Evolutionary conservation across 2,888 invertebrate genomes (phyloP).

Genomic region (Scaptomyza reducta): DNA sequence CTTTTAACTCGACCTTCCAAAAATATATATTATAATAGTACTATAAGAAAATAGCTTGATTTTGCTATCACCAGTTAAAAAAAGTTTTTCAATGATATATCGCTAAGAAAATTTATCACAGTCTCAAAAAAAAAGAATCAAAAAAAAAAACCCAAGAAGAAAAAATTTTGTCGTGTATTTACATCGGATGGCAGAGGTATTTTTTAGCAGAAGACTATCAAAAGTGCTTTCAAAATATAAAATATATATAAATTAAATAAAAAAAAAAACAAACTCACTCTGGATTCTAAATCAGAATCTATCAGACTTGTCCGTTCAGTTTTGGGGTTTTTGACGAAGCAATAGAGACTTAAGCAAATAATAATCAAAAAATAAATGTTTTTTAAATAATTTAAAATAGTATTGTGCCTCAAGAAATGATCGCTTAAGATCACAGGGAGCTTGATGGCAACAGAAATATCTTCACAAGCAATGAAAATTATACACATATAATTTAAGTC

Average conservation of each 20-base stretch:
- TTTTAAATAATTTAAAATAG: slow-evolving; percentile 5
- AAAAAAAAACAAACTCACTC: slow-evolving; percentile 9
- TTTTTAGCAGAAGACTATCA: slow-evolving; percentile 14
- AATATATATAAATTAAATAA: not conserved
- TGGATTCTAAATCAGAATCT: slow-evolving; percentile 18
- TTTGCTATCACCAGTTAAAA: slow-evolving; percentile 4
- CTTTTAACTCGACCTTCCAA: slow-evolving; percentile 23
- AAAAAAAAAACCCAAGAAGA: not conserved
- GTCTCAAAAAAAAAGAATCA: not conserved
- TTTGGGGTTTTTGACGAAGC: slow-evolving; percentile 8
- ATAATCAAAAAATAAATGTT: not conserved
- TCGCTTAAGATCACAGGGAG: slow-evolving; percentile 11
- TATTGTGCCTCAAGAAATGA: slow-evolving; percentile 15
- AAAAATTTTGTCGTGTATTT: slow-evolving; percentile 9
- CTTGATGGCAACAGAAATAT: slow-evolving; percentile 5
- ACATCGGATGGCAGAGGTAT: slow-evolving; percentile 17
- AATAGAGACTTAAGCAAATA: slow-evolving; percentile 8
- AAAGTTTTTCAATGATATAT: slow-evolving; percentile 3
- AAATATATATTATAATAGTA: slow-evolving; percentile 7
- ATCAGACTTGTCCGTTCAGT: slow-evolving; percentile 8
- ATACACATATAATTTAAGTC: slow-evolving; percentile 1
- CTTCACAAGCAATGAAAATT: not conserved
- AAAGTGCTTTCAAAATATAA: slow-evolving; percentile 25
- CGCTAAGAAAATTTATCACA: slow-evolving; percentile 13
- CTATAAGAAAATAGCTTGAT: slow-evolving; percentile 6